A percentile compares a stretch with the other conserved stretches of the same genome.
Conservation (phyloP, 2,113 vertebrate genomes). For the Channa maculata region DNA sequence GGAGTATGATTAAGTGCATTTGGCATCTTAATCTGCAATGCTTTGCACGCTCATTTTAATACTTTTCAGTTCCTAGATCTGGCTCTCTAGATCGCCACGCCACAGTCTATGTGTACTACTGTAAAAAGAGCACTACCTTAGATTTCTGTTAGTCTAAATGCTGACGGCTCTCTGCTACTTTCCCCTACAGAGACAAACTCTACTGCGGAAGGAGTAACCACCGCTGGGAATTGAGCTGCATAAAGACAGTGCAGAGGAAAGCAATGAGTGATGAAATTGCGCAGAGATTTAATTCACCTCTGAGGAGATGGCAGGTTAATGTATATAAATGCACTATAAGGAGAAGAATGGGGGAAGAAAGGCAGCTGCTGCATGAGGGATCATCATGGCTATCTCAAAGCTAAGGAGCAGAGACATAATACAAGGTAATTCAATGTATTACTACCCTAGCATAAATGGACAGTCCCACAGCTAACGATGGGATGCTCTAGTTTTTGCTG, state of each 20-base stretch:
- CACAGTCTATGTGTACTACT: constrained; percentile 20
- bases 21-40: constrained; percentile 31
- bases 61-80: constrained; percentile 40
- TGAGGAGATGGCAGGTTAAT: constrained; percentile 73
- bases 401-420: constrained; percentile 63
- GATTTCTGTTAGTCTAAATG: constrained; percentile 52
- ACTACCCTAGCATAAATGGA: constrained; percentile 54
- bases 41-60: constrained; percentile 27
- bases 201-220: constrained; percentile 56
- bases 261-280: constrained; percentile 68
- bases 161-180: constrained; percentile 39
- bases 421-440: constrained; percentile 72
- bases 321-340: constrained; percentile 73
- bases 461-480: constrained; percentile 43
- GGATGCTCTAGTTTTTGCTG: constrained; percentile 19
- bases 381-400: constrained; percentile 54
- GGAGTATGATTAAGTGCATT: constrained; percentile 13
- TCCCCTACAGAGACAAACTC: constrained; percentile 45
- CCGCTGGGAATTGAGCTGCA: constrained; percentile 54
- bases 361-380: constrained; percentile 32
- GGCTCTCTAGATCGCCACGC: constrained; percentile 26
- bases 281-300: constrained; percentile 76
- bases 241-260: constrained; percentile 47
- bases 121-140: constrained; percentile 36
- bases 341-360: constrained; percentile 49